These are phyloP conservation scores for Drosophila macrospina DNA, from an alignment of 2,888 invertebrate species.

Conservation along the genomic window DNA sequence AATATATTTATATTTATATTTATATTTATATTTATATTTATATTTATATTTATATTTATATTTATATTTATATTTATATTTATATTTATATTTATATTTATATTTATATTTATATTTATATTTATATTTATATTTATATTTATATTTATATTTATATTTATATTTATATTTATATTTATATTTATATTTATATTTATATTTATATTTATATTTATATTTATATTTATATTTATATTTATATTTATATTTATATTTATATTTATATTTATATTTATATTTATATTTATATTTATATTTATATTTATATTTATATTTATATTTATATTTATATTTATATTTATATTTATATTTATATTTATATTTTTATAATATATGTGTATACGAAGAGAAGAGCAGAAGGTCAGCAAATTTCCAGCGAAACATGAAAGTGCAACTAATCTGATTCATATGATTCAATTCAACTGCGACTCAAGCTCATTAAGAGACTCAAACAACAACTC, in stretches of 20 bases:
- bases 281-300: background rate
- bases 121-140: background rate
- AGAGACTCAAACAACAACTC: too few relatives aligned
- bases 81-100: background rate
- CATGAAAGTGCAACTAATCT: conserved; percentile 31
- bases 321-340: background rate
- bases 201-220: background rate
- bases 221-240: background rate
- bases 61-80: background rate
- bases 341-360: background rate
- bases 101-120: background rate
- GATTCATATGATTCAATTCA: conserved; percentile 15
- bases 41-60: background rate
- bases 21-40: background rate
- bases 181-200: background rate
- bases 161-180: background rate
- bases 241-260: background rate
- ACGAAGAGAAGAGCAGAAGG: too few relatives aligned
- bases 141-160: background rate
- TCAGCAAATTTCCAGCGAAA: conserved; percentile 10
- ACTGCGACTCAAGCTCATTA: too few relatives aligned
- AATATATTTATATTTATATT: background rate
- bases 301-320: background rate
- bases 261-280: background rate
- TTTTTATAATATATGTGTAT: too few relatives aligned